phyloP scores from a whole-genome alignment of 2,888 invertebrate species.

The Andrena fulva region DNA sequence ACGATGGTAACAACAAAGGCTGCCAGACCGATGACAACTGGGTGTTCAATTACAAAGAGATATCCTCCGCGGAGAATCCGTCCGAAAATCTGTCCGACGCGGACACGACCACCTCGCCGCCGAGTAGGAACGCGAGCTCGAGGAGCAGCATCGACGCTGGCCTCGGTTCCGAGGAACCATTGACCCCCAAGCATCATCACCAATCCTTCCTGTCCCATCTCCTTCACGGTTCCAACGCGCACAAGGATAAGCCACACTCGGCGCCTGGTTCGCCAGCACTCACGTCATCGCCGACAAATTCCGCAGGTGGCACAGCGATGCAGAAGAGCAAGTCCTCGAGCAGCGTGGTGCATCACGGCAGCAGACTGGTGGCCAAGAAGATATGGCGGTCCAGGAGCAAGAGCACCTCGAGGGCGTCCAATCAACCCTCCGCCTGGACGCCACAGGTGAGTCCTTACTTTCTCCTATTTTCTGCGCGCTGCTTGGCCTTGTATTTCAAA shows the following conservation, averaged over 20 bases:
- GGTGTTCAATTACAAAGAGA: constrained; percentile 87
- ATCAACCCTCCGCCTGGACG: constrained; percentile 90
- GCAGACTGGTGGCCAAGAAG: constrained; percentile 91
- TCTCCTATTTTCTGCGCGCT: not conserved
- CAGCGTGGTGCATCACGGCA: constrained; percentile 91
- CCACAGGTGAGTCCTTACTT: constrained; percentile 90
- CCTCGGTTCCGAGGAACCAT: constrained; percentile 84
- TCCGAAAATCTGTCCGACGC: constrained; percentile 78
- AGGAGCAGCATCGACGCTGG: constrained; percentile 86
- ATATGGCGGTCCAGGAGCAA: constrained; percentile 94
- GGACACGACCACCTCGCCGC: constrained; percentile 82
- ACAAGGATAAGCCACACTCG: constrained; percentile 85
- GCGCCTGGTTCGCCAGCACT: constrained; percentile 86
- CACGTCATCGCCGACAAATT: constrained; percentile 84
- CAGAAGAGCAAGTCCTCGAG: constrained; percentile 96
- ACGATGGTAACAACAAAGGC: constrained; percentile 91
- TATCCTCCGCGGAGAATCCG: constrained; percentile 84
- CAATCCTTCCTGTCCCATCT: constrained; percentile 89
- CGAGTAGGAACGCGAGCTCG: constrained; percentile 86
- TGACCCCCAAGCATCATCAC: constrained; percentile 86
- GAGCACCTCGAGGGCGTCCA: constrained; percentile 89
- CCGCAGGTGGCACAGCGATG: constrained; percentile 89
- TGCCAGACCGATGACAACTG: constrained; percentile 92
- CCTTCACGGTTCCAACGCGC: constrained; percentile 85
- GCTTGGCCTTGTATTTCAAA: not conserved